These are phyloP conservation scores for Helicoverpa assulta DNA, from an alignment of 2,888 invertebrate genomes.

Conservation along the genomic window DNA sequence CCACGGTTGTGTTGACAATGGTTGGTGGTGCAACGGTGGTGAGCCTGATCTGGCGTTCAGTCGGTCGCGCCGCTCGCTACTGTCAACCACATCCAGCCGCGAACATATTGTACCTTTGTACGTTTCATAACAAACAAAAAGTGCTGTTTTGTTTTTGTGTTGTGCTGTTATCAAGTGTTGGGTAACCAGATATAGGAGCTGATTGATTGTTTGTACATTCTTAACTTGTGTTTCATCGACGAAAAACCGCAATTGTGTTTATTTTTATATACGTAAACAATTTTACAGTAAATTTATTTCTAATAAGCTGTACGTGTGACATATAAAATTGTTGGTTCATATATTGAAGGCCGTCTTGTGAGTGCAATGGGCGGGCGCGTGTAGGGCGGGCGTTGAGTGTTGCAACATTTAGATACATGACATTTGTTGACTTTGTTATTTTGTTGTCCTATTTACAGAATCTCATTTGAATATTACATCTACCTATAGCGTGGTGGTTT, in stretches of 20 bases:
- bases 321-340: not conserved
- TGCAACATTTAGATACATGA: not conserved
- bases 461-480: not conserved
- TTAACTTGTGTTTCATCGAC: slow-evolving; percentile 19
- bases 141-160: slow-evolving; percentile 60
- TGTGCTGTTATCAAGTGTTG: slow-evolving; percentile 56
- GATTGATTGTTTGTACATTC: slow-evolving; percentile 66
- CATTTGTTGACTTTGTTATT: not conserved
- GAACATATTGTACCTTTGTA: slow-evolving; percentile 34
- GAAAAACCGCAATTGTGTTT: not conserved
- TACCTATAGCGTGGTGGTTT: not conserved
- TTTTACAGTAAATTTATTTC: not conserved
- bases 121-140: slow-evolving; percentile 57
- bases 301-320: not conserved
- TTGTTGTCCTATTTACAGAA: not conserved
- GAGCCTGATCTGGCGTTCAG: slow-evolving; percentile 75
- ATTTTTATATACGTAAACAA: not conserved
- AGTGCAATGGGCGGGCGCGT: slow-evolving; percentile 32
- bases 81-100: slow-evolving; percentile 77
- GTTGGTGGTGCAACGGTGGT: slow-evolving; percentile 86
- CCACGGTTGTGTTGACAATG: slow-evolving; percentile 87
- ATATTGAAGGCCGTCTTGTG: not conserved
- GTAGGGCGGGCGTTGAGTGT: slow-evolving; percentile 37
- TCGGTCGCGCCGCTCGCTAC: slow-evolving; percentile 83
- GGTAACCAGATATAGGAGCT: slow-evolving; percentile 45